phyloP scores from a whole-genome alignment of 2,888 invertebrate species.

The Hemaris fuciformis region DNA sequence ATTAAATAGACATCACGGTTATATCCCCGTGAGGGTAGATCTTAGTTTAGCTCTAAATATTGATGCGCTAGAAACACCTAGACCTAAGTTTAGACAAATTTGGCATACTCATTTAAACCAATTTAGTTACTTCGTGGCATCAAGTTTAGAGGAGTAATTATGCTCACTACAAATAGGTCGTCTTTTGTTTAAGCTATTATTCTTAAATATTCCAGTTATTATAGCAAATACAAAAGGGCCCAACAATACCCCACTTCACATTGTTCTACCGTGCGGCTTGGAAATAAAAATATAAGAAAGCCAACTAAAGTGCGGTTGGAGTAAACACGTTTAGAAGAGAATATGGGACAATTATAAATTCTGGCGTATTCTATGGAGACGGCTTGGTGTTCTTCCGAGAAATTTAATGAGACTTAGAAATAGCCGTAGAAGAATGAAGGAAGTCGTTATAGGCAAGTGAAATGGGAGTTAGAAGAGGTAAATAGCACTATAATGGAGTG shows the following conservation, averaged over 20 bases:
- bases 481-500: no score
- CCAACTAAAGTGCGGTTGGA: background rate
- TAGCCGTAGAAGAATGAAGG: no score
- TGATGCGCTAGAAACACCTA: no score
- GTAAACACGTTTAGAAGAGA: background rate
- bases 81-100: no score
- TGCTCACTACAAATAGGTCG: background rate
- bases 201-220: background rate
- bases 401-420: no score
- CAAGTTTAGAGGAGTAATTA: background rate
- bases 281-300: conserved; percentile 3
- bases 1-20: no score
- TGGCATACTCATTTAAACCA: no score
- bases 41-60: no score
- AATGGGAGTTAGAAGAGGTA: no score
- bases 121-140: no score
- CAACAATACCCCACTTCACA: background rate
- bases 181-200: background rate
- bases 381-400: background rate
- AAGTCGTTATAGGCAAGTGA: no score
- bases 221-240: background rate
- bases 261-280: background rate
- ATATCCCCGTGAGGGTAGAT: no score
- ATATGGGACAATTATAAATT: background rate
- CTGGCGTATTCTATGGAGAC: background rate